phyloP scores from a whole-genome alignment of 1,140 invertebrate species.

The Apis dorsata region DNA sequence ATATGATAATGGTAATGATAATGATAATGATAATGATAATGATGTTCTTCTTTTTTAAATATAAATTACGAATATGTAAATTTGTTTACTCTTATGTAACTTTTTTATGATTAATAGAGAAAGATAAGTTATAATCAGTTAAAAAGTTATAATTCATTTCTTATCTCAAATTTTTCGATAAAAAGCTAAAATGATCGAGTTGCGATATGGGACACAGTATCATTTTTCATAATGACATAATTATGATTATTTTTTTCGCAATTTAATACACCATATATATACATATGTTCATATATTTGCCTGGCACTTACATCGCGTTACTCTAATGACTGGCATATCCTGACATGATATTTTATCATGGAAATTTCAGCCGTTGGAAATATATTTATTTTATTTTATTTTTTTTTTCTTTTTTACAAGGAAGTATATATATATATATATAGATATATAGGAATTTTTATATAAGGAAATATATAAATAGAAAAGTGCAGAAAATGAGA shows the following conservation, averaged over 20 bases:
- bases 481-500: not conserved
- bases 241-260: no score
- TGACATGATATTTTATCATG: not conserved
- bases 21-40: no score
- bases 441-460: no score
- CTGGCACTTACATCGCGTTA: not conserved
- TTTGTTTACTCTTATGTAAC: not conserved
- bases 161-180: not conserved
- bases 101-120: no score
- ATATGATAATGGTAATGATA: no score
- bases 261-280: no score
- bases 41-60: no score
- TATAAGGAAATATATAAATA: not conserved
- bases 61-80: not conserved
- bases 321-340: not conserved
- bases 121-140: no score
- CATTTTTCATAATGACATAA: no score
- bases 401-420: not conserved
- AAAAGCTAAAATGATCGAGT: constrained; percentile 22
- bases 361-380: not conserved
- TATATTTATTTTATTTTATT: not conserved
- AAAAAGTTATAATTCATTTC: not conserved
- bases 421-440: no score
- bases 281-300: not conserved
- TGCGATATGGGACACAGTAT: not conserved